Conservation (phyloP, 1,140 invertebrate genomes). For the Rhopalosiphum maidis region DNA sequence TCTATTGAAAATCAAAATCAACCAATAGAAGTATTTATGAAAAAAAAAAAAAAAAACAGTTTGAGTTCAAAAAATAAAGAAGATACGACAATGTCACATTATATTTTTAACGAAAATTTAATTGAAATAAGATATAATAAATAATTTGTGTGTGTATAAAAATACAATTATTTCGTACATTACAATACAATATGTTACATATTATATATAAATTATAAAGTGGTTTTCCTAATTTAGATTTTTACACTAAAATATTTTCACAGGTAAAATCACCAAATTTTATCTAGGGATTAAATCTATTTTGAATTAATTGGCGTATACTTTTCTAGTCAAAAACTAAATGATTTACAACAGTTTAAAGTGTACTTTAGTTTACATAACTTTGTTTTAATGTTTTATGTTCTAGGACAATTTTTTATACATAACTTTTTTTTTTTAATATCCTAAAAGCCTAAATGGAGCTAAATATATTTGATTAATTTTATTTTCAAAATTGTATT, state of each 20-base stretch:
- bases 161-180: too few species aligned
- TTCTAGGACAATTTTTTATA: background rate
- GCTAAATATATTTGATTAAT: background rate
- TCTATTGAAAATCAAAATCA: background rate
- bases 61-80: too few species aligned
- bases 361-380: background rate
- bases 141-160: too few species aligned
- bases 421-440: background rate
- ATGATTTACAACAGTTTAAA: background rate
- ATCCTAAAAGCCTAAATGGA: background rate
- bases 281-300: background rate
- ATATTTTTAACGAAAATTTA: too few species aligned
- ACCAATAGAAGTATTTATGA: background rate
- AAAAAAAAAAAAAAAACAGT: too few species aligned
- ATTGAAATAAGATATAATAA: too few species aligned
- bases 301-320: background rate
- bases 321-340: background rate
- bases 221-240: too few species aligned
- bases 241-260: too few species aligned
- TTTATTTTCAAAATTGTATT: background rate
- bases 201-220: too few species aligned
- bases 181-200: too few species aligned
- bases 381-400: background rate
- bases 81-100: too few species aligned
- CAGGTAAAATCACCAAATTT: too few species aligned